Evolutionary conservation across 2,797 vertebrate genomes (phyloP), one percentile per base, ranked within the genome.

Genomic region (Sebastes baramenuke): DNA sequence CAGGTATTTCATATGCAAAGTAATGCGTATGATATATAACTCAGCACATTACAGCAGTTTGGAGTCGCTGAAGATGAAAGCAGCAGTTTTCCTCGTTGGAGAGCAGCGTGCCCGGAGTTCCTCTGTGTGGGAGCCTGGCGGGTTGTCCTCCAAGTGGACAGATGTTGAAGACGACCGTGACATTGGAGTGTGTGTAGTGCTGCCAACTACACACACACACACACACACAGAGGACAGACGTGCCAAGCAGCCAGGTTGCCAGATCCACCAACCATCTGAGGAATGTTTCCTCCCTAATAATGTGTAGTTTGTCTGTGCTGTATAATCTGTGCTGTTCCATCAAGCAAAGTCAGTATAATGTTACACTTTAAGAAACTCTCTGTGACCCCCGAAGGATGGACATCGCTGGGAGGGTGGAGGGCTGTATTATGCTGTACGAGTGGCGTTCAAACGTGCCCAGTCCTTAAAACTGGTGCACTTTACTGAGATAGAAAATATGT

Each of bases 251-350:
- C 12, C 84, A 82, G 76, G 80, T 79, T 85, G 85, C 83, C 87
- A 91, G 80, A 91, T 84, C 81, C 80, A 84, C 67, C 81, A 84
- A 72, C 79, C 81, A 88, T 88, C 72, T 65, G 60, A 84, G 84
- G 91, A 92, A 94, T 91, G 91, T 75, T 83, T 92, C 88, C 86
- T 79, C 77, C 83, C 74, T 78, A 81, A 91, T 89, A 89, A 87
- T 72, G 87, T 78, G 80, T 36, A 60, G 84, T 83, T 87, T 91
- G 83, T 92, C 87, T 89, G 58, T 55, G 38, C 79, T 59, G 73
- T 36, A 69, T 81, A 32, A 71, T 82, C 83, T 81, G 75, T 22
- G 46, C 66, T 13, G 62, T 42, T 79, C 85, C 72, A 4, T 77
- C 49, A 38, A 76, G 67, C 60, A 60, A 68, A 78, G 72, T 64